A percentile compares a stretch with the other conserved stretches of the same genome.
phyloP scores from a whole-genome alignment of 2,113 vertebrate species.

The Lipophrys pholis region DNA sequence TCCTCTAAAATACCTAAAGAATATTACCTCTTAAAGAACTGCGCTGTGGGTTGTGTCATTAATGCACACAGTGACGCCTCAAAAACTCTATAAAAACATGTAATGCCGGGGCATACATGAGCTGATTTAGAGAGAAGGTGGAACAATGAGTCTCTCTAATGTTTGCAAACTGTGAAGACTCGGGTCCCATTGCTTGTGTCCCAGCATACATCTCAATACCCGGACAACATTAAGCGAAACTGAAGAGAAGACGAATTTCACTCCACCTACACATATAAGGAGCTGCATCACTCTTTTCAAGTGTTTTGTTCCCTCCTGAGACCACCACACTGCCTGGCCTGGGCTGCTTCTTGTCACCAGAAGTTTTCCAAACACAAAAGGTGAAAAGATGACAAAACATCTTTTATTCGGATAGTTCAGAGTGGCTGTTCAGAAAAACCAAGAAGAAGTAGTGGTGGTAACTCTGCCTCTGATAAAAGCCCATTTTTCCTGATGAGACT shows the following conservation, averaged over 20 bases:
- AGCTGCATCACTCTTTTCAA: background rate
- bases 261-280: background rate
- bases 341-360: background rate
- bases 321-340: background rate
- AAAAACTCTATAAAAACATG: background rate
- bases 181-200: no score
- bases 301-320: constrained; percentile 7
- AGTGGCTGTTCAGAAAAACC: constrained; percentile 39
- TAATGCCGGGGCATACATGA: background rate
- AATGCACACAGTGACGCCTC: background rate
- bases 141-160: background rate
- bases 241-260: background rate
- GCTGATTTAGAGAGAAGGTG: background rate
- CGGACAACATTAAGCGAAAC: background rate
- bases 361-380: background rate
- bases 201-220: background rate
- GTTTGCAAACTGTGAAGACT: background rate
- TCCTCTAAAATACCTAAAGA: constrained; percentile 3
- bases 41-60: background rate
- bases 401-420: constrained; percentile 1
- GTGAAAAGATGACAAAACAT: background rate
- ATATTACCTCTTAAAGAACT: background rate
- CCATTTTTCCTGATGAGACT: constrained; percentile 67
- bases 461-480: constrained; percentile 59
- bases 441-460: constrained; percentile 37